These are phyloP conservation scores for Plectus sambesii DNA, from an alignment of 1,140 invertebrate species.

Conservation along the genomic window DNA sequence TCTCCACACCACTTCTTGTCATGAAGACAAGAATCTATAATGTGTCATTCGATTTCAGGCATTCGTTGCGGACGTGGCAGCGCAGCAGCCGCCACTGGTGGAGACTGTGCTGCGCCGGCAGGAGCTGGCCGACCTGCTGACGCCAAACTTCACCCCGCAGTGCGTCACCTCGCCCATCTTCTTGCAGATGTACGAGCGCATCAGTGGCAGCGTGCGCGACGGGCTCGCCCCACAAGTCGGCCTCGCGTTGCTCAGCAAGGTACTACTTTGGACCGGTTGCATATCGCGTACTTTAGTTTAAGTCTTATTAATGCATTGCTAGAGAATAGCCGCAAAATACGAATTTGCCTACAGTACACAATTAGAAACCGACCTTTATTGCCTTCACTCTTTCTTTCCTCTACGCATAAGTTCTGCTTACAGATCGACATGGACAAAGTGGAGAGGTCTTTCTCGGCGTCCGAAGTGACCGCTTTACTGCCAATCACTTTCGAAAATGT, in stretches of 20 bases:
- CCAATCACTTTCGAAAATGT: slow-evolving; percentile 32
- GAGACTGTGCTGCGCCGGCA: slow-evolving; percentile 21
- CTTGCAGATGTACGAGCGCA: slow-evolving; percentile 21
- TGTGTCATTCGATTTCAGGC: slow-evolving; percentile 5
- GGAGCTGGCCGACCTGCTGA: slow-evolving; percentile 21
- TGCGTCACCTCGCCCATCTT: slow-evolving; percentile 17
- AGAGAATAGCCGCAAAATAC: no score
- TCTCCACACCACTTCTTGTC: not conserved
- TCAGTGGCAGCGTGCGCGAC: slow-evolving; percentile 22
- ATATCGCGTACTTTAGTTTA: no score
- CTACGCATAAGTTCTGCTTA: no score
- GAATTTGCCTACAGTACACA: no score
- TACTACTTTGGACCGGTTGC: no score
- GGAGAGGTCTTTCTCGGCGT: slow-evolving; percentile 19
- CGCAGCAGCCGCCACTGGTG: slow-evolving; percentile 22
- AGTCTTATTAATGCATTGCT: no score
- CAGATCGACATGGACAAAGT: slow-evolving; percentile 26
- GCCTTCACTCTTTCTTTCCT: no score
- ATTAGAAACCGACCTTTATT: no score
- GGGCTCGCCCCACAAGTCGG: slow-evolving; percentile 15
- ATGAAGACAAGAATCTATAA: not conserved
- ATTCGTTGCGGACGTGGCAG: slow-evolving; percentile 19
- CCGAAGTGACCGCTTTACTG: slow-evolving; percentile 25
- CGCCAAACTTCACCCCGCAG: slow-evolving; percentile 25
- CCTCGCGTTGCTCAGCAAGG: slow-evolving; percentile 17